These are phyloP conservation scores for Harpagus bidentatus DNA, from an alignment of 2,113 vertebrate genomes.

Conservation along the genomic window DNA sequence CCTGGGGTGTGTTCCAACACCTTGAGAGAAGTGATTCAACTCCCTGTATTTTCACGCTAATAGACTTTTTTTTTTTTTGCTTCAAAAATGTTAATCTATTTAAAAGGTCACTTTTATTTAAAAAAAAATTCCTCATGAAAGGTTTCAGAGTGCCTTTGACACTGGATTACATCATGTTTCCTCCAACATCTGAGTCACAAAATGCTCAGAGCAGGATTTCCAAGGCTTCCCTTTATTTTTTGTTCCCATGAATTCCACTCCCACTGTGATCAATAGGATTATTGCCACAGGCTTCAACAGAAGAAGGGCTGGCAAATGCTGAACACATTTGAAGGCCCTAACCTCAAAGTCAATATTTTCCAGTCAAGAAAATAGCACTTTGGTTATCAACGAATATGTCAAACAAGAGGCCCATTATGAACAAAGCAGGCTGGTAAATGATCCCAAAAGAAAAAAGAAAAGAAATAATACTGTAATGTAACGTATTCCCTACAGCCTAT, in stretches of 20 bases:
- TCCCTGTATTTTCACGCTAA: background rate
- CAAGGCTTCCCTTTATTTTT: slow-evolving; percentile 15
- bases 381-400: background rate
- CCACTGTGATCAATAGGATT: background rate
- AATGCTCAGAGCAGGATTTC: slow-evolving; percentile 43
- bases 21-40: background rate
- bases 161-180: slow-evolving; percentile 30
- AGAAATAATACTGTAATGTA: background rate
- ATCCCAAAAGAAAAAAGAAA: background rate
- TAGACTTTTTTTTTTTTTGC: background rate
- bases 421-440: background rate
- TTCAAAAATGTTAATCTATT: slow-evolving; percentile 24
- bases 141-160: background rate
- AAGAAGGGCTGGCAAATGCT: background rate
- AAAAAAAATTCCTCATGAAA: background rate
- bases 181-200: slow-evolving; percentile 26
- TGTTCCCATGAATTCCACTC: background rate
- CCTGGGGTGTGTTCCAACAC: slow-evolving; percentile 1
- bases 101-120: slow-evolving; percentile 7
- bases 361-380: background rate
- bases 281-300: background rate
- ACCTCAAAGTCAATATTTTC: slow-evolving; percentile 7
- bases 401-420: background rate
- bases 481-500: background rate
- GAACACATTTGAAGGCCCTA: background rate